phyloP scores from a whole-genome alignment of 2,888 invertebrate genomes.

The Pollenia angustigena region DNA sequence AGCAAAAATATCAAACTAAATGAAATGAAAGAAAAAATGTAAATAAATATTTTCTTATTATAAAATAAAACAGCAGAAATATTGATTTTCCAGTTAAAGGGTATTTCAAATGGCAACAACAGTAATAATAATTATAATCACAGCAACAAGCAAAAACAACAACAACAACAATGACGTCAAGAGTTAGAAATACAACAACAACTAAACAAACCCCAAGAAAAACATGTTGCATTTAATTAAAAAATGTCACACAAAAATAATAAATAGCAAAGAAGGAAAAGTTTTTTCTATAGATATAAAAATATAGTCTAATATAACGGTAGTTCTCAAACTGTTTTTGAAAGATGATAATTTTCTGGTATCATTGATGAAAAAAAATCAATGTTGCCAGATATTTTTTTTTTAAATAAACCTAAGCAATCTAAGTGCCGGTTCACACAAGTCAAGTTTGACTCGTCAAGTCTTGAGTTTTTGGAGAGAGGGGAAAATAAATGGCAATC shows the following conservation, averaged over 20 bases:
- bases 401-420: too few relatives aligned
- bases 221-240: constrained; percentile 72
- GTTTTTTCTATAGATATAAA: not conserved
- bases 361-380: too few relatives aligned
- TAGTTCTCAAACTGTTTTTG: constrained; percentile 5
- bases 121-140: constrained; percentile 32
- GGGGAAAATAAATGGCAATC: too few relatives aligned
- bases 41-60: constrained; percentile 20
- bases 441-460: too few relatives aligned
- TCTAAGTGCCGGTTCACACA: too few relatives aligned
- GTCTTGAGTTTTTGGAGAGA: too few relatives aligned
- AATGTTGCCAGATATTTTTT: too few relatives aligned
- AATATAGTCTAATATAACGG: not conserved
- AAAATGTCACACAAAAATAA: constrained; percentile 67
- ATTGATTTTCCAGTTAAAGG: constrained; percentile 60
- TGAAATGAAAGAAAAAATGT: not conserved
- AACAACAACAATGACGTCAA: not conserved
- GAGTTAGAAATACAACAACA: constrained; percentile 23
- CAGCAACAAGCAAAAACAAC: constrained; percentile 1
- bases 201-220: constrained; percentile 51
- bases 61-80: not conserved
- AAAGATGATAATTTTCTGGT: not conserved
- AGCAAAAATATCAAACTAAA: not conserved
- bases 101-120: constrained; percentile 22
- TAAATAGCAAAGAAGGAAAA: constrained; percentile 54